Conservation (phyloP, 2,113 vertebrate genomes). For the Misgurnus mizolepis region DNA sequence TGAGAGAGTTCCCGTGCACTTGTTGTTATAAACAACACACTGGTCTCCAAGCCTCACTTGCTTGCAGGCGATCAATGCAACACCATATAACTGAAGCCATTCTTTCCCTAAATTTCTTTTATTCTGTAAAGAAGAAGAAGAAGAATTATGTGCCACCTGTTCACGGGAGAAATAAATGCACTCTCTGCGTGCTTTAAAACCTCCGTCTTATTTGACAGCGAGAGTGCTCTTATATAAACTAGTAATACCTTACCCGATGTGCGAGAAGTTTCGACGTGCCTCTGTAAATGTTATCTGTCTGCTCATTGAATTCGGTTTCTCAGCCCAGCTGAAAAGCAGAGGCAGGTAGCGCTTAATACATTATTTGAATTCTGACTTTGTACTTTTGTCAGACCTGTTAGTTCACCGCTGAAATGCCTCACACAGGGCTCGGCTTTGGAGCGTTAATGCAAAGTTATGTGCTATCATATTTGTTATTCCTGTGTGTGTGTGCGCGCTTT, state of each 20-base stretch:
- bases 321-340: slow-evolving; percentile 56
- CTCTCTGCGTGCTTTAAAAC: background rate
- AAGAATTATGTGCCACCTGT: background rate
- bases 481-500: background rate
- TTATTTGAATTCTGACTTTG: slow-evolving; percentile 49
- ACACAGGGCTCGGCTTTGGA: background rate
- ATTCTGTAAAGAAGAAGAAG: background rate
- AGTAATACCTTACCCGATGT: slow-evolving; percentile 30
- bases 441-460: slow-evolving; percentile 24
- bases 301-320: slow-evolving; percentile 66
- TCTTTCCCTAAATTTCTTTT: background rate
- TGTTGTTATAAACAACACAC: slow-evolving; percentile 11
- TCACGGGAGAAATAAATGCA: slow-evolving; percentile 3
- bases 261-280: slow-evolving; percentile 47
- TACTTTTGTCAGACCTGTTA: background rate
- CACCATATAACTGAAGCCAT: background rate
- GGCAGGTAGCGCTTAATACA: slow-evolving; percentile 61
- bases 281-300: slow-evolving; percentile 65
- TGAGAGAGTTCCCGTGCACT: slow-evolving; percentile 1
- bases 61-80: background rate
- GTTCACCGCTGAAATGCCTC: slow-evolving; percentile 2
- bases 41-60: background rate
- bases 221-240: slow-evolving; percentile 12
- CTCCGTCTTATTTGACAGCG: slow-evolving; percentile 10
- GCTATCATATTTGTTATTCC: background rate